Evolutionary conservation across 2,797 vertebrate species (phyloP).

Genomic region (Rachycentron canadum): DNA sequence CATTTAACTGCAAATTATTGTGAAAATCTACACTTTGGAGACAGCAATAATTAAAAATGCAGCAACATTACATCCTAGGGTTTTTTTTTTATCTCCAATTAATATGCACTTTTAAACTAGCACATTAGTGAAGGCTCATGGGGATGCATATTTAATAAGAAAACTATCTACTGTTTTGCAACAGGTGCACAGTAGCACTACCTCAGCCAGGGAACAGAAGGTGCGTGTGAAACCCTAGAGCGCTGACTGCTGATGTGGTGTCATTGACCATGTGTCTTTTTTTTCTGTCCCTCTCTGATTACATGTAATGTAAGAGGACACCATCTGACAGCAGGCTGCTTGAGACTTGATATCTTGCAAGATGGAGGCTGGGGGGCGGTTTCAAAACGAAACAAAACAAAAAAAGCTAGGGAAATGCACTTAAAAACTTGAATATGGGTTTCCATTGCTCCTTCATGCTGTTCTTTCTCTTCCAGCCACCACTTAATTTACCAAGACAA

Average conservation of each 20-base stretch:
- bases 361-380: constrained; percentile 4
- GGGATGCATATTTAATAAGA: constrained; percentile 80
- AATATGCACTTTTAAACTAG: constrained; percentile 47
- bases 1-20: constrained; percentile 55
- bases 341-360: constrained; percentile 26
- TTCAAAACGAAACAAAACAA: background rate
- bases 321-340: constrained; percentile 43
- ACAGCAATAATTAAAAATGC: constrained; percentile 45
- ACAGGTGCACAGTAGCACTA: constrained; percentile 77
- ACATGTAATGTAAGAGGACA: constrained; percentile 64
- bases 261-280: constrained; percentile 50
- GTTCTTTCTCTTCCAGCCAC: constrained; percentile 1
- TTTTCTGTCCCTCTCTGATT: constrained; percentile 64
- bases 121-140: constrained; percentile 55
- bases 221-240: constrained; percentile 78
- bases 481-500: constrained; percentile 8
- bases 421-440: background rate
- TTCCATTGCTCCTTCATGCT: background rate
- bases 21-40: constrained; percentile 36
- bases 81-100: constrained; percentile 46
- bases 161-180: constrained; percentile 70
- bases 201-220: constrained; percentile 66
- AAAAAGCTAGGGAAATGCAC: background rate
- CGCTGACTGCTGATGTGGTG: constrained; percentile 59
- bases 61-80: constrained; percentile 17